Conservation (phyloP, 2,888 invertebrate genomes). For the Meandrusa payeni region DNA sequence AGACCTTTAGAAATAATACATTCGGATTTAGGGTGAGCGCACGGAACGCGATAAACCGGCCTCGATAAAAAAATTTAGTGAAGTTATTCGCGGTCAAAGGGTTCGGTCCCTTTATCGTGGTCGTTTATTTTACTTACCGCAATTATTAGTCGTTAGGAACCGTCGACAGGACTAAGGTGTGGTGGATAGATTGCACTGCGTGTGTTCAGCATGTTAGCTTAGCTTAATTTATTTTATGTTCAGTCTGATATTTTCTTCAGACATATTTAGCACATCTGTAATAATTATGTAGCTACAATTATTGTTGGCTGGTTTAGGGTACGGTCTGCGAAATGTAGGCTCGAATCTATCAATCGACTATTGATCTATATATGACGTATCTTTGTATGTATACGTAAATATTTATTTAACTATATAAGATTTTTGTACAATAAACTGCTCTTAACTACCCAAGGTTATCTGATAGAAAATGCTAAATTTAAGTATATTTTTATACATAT, state of each 20-base stretch:
- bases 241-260: not conserved
- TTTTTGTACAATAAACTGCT: too few relatives aligned
- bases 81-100: constrained; percentile 14
- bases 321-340: too few relatives aligned
- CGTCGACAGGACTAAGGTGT: constrained; percentile 4
- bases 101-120: constrained; percentile 5
- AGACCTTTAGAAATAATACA: constrained; percentile 13
- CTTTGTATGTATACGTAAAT: too few relatives aligned
- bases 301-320: too few relatives aligned
- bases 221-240: not conserved
- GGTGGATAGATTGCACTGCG: not conserved
- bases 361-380: too few relatives aligned
- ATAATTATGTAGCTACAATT: too few relatives aligned
- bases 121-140: constrained; percentile 18
- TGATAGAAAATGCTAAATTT: too few relatives aligned
- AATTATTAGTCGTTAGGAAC: constrained; percentile 10
- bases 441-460: too few relatives aligned
- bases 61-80: constrained; percentile 27
- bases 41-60: constrained; percentile 20
- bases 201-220: not conserved
- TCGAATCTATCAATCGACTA: too few relatives aligned
- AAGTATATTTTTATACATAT: too few relatives aligned
- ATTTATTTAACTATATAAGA: too few relatives aligned
- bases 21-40: not conserved
- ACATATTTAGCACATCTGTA: too few relatives aligned